phyloP scores from a whole-genome alignment of 2,888 invertebrate genomes.

The Acholoe squamosa region DNA sequence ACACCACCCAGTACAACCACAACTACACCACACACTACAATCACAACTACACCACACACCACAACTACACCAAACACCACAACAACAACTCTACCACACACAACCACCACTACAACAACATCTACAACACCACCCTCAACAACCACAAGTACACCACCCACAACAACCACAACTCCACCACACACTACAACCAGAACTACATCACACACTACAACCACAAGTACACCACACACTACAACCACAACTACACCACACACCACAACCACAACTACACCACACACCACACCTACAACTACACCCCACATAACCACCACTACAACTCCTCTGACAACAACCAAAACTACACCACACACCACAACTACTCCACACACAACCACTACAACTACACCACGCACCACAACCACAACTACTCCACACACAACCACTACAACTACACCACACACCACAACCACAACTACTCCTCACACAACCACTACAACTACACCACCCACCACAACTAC shows the following conservation, averaged over 20 bases:
- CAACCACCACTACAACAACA: not conserved
- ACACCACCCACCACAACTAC: not conserved
- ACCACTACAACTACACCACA: not conserved
- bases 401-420: not conserved
- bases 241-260: not conserved
- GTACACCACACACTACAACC: not conserved
- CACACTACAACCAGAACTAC: not conserved
- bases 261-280: not conserved
- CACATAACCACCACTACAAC: not conserved
- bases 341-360: not conserved
- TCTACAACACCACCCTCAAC: not conserved
- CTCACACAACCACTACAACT: not conserved
- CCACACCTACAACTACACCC: not conserved
- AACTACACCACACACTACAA: not conserved
- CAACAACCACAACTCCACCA: not conserved
- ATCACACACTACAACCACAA: not conserved
- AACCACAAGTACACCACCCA: not conserved
- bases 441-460: not conserved
- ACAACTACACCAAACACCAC: not conserved
- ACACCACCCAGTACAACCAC: not conserved
- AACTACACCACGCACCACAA: not conserved
- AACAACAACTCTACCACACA: not conserved
- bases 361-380: not conserved
- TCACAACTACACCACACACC: not conserved
- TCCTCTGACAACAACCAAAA: not conserved